Base-by-base conservation (phyloP, 2,113 vertebrate genomes). In the Lasiurus borealis region DNA sequence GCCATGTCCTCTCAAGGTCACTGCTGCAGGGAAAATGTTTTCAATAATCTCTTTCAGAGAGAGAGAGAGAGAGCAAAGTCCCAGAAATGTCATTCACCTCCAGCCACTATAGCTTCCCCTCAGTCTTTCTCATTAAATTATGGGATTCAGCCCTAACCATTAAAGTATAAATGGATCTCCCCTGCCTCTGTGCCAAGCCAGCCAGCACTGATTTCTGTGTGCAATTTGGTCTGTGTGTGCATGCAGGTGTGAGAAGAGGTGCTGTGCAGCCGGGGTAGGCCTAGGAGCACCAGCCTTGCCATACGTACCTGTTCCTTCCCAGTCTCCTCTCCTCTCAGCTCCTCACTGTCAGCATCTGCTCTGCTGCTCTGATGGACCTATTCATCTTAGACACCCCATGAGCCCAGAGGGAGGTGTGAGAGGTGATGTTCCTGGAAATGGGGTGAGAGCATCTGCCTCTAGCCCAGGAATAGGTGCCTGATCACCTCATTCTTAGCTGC, bases 341-440 rank as follows among this genome's bases (percentile, higher is more conserved):
- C 31, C 12, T 66, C 21, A 6, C n/a, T 1, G 0, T 54, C 3
- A 0, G 23, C 14, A 15, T 40, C 62, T 21, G 59, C 68, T 46
- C 76, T 27, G 64, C 27, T 2, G 3, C 8, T 8, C 46, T 27
- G 34, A 18, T 0, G 0, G 18, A 5, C 25, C 5, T 36, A 36
- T 18, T 15, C 1, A 0, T 21, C 76, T 59, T 64, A 80, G n/a
- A 57, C 34, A 31, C 23, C 25, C 71, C 27, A 2, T 0, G 77
- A 88, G 36, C 52, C 23, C 27, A n/a, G 12, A 66, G 18, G 23
- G 19, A 90, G 9, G 7, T 12, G 9, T 1, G 1, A 71, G 44
- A 6, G 73, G n/a, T 87, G 62, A 62, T 31, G 6, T 4, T 52
- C 73, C 86, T 64, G 23, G 85, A 36, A n/a, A 27, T 7, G 48